phyloP scores from a whole-genome alignment of 2,888 invertebrate genomes.

The Limnephilus marmoratus region DNA sequence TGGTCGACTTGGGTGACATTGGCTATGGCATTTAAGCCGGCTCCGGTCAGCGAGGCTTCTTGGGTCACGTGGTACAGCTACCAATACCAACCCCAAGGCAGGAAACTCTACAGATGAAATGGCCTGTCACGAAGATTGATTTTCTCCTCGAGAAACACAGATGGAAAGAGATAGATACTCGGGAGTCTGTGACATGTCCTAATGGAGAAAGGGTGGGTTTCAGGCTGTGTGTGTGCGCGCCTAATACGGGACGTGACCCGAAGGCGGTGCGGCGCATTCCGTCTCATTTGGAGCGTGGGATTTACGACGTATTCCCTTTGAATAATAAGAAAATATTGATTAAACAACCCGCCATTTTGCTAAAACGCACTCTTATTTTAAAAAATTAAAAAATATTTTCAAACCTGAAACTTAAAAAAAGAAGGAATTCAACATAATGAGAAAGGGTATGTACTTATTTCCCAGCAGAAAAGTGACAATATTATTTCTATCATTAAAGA shows the following conservation, averaged over 20 bases:
- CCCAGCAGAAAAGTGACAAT: no score
- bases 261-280: conserved; percentile 46
- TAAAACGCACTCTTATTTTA: not conserved
- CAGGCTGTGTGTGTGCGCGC: conserved; percentile 62
- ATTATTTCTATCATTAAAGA: no score
- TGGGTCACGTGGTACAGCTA: conserved; percentile 6
- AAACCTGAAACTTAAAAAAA: no score
- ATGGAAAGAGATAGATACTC: conserved; percentile 43
- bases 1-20: conserved; percentile 23
- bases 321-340: conserved; percentile 33
- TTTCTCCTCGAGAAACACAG: conserved; percentile 59
- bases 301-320: conserved; percentile 45
- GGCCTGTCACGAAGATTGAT: conserved; percentile 67
- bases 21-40: conserved; percentile 53
- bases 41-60: conserved; percentile 47
- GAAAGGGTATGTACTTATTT: no score
- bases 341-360: not conserved
- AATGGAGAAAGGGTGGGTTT: conserved; percentile 65
- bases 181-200: conserved; percentile 61
- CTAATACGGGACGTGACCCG: conserved; percentile 66
- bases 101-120: conserved; percentile 65
- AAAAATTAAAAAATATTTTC: no score
- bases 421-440: no score
- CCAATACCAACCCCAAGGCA: conserved; percentile 21
- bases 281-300: conserved; percentile 53